phyloP scores from a whole-genome alignment of 2,797 vertebrate genomes.

The Alcedo atthis region DNA sequence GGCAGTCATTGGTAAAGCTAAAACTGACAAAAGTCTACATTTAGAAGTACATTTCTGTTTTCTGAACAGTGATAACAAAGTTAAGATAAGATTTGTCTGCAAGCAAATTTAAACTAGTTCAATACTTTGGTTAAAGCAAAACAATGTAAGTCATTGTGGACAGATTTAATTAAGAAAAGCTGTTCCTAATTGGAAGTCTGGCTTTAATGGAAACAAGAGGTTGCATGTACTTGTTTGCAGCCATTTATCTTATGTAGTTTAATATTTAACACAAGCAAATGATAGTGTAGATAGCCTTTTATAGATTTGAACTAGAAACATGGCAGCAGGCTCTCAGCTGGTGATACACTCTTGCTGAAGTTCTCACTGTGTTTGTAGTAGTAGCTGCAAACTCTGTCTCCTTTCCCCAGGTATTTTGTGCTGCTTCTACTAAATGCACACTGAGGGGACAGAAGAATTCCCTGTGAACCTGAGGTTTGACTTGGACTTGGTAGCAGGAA shows the following conservation, averaged over 20 bases:
- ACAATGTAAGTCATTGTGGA: not conserved
- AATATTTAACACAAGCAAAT: slow-evolving; percentile 17
- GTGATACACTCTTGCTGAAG: not conserved
- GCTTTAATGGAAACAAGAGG: slow-evolving; percentile 2
- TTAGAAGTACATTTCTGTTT: not conserved
- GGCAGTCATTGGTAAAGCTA: not conserved
- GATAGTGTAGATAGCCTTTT: not conserved
- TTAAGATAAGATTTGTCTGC: not conserved
- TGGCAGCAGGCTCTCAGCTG: not conserved
- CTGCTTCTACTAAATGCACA: not conserved
- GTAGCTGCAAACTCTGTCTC: not conserved
- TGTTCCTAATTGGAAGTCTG: not conserved
- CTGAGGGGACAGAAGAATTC: not conserved
- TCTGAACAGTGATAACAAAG: not conserved
- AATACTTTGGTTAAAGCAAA: not conserved
- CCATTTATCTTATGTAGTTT: not conserved
- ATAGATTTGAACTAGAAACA: not conserved
- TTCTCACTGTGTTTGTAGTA: not conserved
- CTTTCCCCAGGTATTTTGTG: not conserved
- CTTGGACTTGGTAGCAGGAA: not conserved
- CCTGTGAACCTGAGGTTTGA: not conserved
- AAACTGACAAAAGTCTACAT: not conserved
- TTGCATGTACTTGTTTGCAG: not conserved
- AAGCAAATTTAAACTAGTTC: not conserved
- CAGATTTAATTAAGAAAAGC: slow-evolving; percentile 5